phyloP scores from a whole-genome alignment of 1,140 invertebrate species.

The Brachionus calyciflorus region DNA sequence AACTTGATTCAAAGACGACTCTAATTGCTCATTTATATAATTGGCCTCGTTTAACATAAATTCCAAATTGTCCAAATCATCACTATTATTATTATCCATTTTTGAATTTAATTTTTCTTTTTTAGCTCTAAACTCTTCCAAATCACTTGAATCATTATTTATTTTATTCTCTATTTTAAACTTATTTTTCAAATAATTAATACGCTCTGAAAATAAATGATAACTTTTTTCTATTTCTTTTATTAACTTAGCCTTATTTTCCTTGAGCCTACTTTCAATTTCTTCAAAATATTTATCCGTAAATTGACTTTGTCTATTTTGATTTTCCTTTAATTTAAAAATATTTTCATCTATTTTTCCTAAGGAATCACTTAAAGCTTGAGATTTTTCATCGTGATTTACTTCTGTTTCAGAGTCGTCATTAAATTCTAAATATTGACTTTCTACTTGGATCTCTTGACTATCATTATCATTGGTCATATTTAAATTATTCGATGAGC shows the following conservation, averaged over 20 bases:
- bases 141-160: not conserved
- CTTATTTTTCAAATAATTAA: constrained; percentile 22
- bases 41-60: not conserved
- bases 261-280: not conserved
- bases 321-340: not conserved
- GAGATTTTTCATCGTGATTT: not conserved
- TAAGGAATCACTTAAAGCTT: not conserved
- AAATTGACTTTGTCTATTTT: not conserved
- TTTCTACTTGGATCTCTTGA: not conserved
- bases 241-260: not conserved
- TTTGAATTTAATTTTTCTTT: constrained; percentile 14
- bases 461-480: not conserved
- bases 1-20: not conserved
- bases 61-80: not conserved
- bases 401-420: not conserved
- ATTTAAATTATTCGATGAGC: not conserved
- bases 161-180: not conserved
- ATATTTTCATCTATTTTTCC: not conserved
- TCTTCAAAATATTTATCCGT: constrained; percentile 13
- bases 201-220: not conserved
- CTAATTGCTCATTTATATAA: not conserved
- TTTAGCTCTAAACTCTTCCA: constrained; percentile 14
- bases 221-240: constrained; percentile 19
- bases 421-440: not conserved
- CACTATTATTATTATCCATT: not conserved